Evolutionary conservation across 2,113 vertebrate genomes (phyloP).

Genomic region (Brachionichthys hirsutus): DNA sequence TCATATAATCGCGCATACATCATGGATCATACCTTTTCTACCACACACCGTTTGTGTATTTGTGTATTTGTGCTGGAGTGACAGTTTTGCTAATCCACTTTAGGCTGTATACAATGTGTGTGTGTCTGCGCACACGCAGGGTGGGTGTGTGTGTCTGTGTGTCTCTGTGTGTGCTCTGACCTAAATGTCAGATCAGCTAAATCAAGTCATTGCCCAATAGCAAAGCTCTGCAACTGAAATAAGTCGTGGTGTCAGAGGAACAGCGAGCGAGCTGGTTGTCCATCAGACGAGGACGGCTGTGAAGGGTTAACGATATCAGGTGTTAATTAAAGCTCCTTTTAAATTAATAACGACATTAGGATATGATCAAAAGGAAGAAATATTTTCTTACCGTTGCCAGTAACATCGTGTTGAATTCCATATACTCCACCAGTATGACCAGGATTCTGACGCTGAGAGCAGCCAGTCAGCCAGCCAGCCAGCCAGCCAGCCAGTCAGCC

Average conservation of each 20-base stretch:
- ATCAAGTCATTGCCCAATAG: background rate
- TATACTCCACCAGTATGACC: no score
- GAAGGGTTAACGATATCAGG: no score
- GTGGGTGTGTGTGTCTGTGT: slow-evolving; percentile 11
- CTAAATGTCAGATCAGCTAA: slow-evolving; percentile 18
- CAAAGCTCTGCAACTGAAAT: background rate
- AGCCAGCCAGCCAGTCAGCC: no score
- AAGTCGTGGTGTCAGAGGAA: background rate
- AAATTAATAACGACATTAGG: no score
- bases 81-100: background rate
- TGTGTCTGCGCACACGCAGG: slow-evolving; percentile 9
- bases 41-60: background rate
- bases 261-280: background rate
- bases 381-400: no score
- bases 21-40: background rate
- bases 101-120: background rate
- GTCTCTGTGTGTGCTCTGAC: slow-evolving; percentile 3
- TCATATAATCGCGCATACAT: slow-evolving; percentile 13
- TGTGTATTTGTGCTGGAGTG: background rate
- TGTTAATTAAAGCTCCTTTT: no score
- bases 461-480: no score
- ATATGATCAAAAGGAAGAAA: no score
- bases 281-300: background rate
- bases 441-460: no score
- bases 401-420: no score